These are phyloP conservation scores for Cecidostiba fungosa DNA, from an alignment of 2,888 invertebrate species.

Conservation along the genomic window DNA sequence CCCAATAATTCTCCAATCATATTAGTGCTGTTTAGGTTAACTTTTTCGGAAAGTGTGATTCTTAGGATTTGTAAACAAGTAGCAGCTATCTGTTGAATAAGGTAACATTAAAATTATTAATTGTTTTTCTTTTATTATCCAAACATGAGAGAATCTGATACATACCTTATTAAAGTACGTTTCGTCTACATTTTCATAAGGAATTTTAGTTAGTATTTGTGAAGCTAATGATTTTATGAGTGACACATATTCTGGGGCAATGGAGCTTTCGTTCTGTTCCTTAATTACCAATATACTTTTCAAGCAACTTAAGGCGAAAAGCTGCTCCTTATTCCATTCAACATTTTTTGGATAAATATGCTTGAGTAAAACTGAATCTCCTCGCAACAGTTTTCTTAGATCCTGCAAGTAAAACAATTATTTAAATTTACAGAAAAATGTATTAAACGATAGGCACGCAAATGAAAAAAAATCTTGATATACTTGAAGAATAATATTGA, in stretches of 20 bases:
- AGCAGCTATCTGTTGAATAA: slow-evolving; percentile 69
- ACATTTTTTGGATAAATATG: slow-evolving; percentile 65
- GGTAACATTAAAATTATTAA: slow-evolving; percentile 32
- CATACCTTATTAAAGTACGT: slow-evolving; percentile 47
- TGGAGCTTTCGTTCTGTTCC: slow-evolving; percentile 61
- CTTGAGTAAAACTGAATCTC: slow-evolving; percentile 68
- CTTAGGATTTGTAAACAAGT: slow-evolving; percentile 72
- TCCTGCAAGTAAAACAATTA: slow-evolving; percentile 66
- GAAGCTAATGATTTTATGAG: slow-evolving; percentile 68
- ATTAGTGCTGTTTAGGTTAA: slow-evolving; percentile 65
- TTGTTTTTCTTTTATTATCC: background rate
- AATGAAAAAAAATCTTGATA: slow-evolving; percentile 17
- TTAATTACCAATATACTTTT: slow-evolving; percentile 72
- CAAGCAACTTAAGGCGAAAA: slow-evolving; percentile 72
- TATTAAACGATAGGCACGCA: background rate
- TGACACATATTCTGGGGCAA: slow-evolving; percentile 68
- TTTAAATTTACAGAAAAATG: background rate
- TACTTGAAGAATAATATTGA: slow-evolving; percentile 70
- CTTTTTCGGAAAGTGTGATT: slow-evolving; percentile 66
- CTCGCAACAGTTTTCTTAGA: slow-evolving; percentile 69
- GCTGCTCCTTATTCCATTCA: slow-evolving; percentile 71
- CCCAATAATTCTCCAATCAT: slow-evolving; percentile 75
- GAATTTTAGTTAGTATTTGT: slow-evolving; percentile 51
- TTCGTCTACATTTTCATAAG: slow-evolving; percentile 55
- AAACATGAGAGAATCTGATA: background rate